Percentiles rank a stretch among this genome's conserved stretches.
Evolutionary conservation across 2,797 vertebrate species (phyloP).

Genomic region (Micrastur ruficollis): DNA sequence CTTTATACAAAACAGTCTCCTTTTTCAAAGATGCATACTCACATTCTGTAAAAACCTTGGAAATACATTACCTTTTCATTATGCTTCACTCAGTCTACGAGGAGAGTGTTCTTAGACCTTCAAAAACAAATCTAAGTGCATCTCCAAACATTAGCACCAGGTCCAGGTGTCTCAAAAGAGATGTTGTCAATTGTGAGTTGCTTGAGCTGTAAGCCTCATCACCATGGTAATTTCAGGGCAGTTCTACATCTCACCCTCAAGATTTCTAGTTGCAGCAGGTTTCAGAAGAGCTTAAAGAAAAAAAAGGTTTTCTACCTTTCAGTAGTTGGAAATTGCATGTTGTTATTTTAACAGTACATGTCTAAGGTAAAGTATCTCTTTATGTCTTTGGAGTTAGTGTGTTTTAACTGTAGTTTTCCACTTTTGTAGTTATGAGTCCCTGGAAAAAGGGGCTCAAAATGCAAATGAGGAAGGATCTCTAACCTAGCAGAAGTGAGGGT

Average conservation of each 20-base stretch:
- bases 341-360: not conserved
- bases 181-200: not conserved
- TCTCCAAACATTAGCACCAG: not conserved
- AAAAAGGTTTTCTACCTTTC: not conserved
- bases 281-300: not conserved
- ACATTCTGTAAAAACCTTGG: not conserved
- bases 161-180: not conserved
- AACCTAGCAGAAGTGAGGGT: not conserved
- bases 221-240: not conserved
- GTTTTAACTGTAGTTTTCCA: not conserved
- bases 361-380: not conserved
- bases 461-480: not conserved
- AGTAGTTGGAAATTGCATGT: not conserved
- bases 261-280: not conserved
- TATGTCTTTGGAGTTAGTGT: not conserved
- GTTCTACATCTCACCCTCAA: not conserved
- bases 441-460: not conserved
- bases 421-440: not conserved
- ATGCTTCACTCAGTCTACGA: fast-evolving
- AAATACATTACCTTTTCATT: not conserved
- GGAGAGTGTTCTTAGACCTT: not conserved
- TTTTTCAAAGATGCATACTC: not conserved
- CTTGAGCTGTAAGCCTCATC: not conserved
- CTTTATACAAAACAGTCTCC: not conserved
- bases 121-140: not conserved